Percentiles rank a stretch among this genome's conserved stretches.
These are phyloP conservation scores for Chamaetylas fuelleborni DNA, from an alignment of 2,113 vertebrate genomes.

Conservation along the genomic window DNA sequence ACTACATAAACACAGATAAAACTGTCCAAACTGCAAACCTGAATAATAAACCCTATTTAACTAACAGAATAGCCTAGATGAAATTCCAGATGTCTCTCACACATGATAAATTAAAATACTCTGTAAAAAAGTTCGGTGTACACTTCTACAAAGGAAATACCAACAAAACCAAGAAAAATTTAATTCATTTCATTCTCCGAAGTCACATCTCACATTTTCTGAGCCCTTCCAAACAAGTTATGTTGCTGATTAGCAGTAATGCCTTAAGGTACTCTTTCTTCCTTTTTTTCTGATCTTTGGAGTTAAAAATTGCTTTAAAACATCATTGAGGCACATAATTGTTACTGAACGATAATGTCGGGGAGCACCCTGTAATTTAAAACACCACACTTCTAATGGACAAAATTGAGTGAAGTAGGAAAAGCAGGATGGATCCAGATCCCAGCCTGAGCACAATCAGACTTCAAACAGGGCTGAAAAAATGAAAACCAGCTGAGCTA, in stretches of 20 bases:
- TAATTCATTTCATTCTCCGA: background rate
- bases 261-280: background rate
- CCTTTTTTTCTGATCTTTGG: background rate
- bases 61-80: background rate
- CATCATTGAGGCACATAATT: background rate
- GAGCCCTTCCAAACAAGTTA: background rate
- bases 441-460: background rate
- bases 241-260: background rate
- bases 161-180: conserved; percentile 5
- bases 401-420: conserved; percentile 23
- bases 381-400: background rate
- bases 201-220: background rate
- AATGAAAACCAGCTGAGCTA: conserved; percentile 28
- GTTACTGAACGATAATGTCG: background rate
- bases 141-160: background rate
- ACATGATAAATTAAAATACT: background rate
- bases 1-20: background rate
- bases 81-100: conserved; percentile 8
- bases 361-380: conserved; percentile 47
- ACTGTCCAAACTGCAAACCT: background rate
- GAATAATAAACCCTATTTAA: background rate
- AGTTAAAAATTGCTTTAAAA: conserved; percentile 37
- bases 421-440: conserved; percentile 15
- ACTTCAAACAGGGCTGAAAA: conserved; percentile 22
- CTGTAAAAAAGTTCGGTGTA: background rate